Evolutionary conservation across 1,140 invertebrate genomes (phyloP).

Genomic region (Odontomachus brunneus): DNA sequence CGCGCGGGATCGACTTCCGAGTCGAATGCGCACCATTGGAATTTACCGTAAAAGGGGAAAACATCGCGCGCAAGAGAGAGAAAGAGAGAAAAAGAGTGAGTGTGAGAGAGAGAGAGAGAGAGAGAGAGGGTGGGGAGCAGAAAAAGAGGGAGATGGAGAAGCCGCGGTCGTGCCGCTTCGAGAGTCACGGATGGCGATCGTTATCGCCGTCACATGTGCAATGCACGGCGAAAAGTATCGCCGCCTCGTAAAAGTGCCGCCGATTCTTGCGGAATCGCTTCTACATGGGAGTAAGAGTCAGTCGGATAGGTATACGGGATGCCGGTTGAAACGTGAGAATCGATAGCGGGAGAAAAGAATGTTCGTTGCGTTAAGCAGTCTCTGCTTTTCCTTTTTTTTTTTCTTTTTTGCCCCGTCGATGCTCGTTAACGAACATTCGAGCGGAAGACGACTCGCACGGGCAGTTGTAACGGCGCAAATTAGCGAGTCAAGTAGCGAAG

Average conservation of each 20-base stretch:
- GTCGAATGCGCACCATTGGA: constrained; percentile 32
- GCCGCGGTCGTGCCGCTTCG: constrained; percentile 40
- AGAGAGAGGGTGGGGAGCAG: constrained; percentile 6
- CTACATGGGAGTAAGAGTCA: constrained; percentile 6
- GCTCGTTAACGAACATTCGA: background rate
- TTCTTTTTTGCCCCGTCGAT: background rate
- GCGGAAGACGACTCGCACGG: too few relatives aligned
- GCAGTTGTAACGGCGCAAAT: too few relatives aligned
- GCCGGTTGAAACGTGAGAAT: background rate
- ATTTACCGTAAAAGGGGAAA: constrained; percentile 53
- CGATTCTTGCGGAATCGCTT: constrained; percentile 31
- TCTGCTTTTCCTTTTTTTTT: background rate
- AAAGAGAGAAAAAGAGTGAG: background rate
- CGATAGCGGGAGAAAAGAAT: background rate
- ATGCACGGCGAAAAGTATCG: constrained; percentile 53
- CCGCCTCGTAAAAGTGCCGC: constrained; percentile 42
- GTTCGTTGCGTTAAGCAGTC: background rate
- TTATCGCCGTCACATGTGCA: constrained; percentile 55
- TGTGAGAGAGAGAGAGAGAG: constrained; percentile 16
- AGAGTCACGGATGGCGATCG: constrained; percentile 52
- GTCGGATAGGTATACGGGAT: background rate
- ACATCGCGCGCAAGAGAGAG: constrained; percentile 12
- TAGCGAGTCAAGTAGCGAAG: too few relatives aligned
- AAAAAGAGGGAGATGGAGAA: constrained; percentile 3
- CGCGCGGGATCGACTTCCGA: constrained; percentile 18